Percentiles rank a stretch among this genome's conserved stretches.
Conservation (phyloP, 2,888 invertebrate species). For the Mythimna vitellina region DNA sequence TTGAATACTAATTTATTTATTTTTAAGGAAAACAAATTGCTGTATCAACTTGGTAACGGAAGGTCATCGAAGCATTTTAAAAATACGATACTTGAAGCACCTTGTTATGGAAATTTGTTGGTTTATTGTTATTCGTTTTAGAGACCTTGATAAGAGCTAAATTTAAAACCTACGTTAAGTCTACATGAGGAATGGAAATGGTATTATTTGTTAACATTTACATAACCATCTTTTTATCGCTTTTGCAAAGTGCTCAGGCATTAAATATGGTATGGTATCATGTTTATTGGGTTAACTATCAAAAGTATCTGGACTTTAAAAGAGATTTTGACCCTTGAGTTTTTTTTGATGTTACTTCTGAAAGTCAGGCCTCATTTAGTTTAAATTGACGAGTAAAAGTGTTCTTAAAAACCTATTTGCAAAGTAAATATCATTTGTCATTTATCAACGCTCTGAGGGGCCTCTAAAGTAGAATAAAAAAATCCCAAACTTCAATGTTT, state of each 20-base stretch:
- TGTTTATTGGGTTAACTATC: not conserved
- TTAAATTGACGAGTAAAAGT: too few species aligned
- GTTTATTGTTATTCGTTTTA: slow-evolving; percentile 48
- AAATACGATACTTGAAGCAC: slow-evolving; percentile 40
- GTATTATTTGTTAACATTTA: slow-evolving; percentile 14
- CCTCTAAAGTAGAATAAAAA: not conserved
- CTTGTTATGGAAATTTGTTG: slow-evolving; percentile 42
- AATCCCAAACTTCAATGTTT: not conserved
- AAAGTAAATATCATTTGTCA: not conserved
- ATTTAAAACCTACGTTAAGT: slow-evolving; percentile 35
- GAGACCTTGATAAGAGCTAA: slow-evolving; percentile 43
- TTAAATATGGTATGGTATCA: too few species aligned
- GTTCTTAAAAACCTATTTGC: too few species aligned
- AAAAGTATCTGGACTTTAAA: too few species aligned
- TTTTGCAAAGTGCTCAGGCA: not conserved
- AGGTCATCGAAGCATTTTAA: slow-evolving; percentile 46
- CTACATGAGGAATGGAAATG: slow-evolving; percentile 3
- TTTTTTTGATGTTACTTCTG: too few species aligned
- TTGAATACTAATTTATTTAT: slow-evolving; percentile 55
- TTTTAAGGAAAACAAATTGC: slow-evolving; percentile 56
- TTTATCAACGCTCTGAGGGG: not conserved
- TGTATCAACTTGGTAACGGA: slow-evolving; percentile 42
- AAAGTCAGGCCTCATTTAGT: too few species aligned
- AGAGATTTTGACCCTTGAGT: too few species aligned
- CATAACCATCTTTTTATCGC: not conserved